Percentiles rank a stretch among this genome's conserved stretches.
These are phyloP conservation scores for Oscarella lobularis DNA, from an alignment of 37 sponge, comb jelly and placozoan species.

Conservation along the genomic window DNA sequence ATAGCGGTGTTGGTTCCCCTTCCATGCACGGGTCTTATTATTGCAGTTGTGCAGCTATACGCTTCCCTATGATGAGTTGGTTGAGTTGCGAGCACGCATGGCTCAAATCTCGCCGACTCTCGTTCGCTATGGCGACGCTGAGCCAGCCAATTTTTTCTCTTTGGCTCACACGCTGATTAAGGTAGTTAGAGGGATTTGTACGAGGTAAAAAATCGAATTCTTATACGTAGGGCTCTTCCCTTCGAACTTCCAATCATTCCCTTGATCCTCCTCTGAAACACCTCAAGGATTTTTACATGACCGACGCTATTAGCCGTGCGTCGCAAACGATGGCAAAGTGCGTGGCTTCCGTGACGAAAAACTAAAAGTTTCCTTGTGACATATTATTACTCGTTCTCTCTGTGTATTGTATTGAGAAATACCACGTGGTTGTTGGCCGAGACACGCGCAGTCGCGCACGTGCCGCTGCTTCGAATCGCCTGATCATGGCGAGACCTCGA, in stretches of 20 bases:
- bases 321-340: conserved; percentile 93
- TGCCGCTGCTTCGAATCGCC: too few relatives aligned
- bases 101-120: conserved; percentile 63
- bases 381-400: too few relatives aligned
- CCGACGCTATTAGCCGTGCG: conserved; percentile 85
- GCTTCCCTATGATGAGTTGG: conserved; percentile 60
- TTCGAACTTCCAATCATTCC: conserved; percentile 4
- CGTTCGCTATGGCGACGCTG: conserved; percentile 31
- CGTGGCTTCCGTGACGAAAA: conserved; percentile 39
- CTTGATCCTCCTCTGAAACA: conserved; percentile 24
- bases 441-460: too few relatives aligned
- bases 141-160: conserved; percentile 69
- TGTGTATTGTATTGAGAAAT: too few relatives aligned
- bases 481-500: too few relatives aligned
- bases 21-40: background rate
- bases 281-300: conserved; percentile 90
- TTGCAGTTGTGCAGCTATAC: conserved; percentile 44
- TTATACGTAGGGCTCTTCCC: background rate
- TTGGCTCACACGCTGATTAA: conserved; percentile 47
- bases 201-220: too few relatives aligned
- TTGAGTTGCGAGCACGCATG: conserved; percentile 52
- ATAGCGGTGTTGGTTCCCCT: background rate
- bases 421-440: too few relatives aligned
- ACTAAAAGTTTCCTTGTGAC: too few relatives aligned
- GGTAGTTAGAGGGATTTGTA: conserved; percentile 7